These are phyloP conservation scores for Ictalurus punctatus DNA, from an alignment of 2,113 vertebrate species.

Conservation along the genomic window DNA sequence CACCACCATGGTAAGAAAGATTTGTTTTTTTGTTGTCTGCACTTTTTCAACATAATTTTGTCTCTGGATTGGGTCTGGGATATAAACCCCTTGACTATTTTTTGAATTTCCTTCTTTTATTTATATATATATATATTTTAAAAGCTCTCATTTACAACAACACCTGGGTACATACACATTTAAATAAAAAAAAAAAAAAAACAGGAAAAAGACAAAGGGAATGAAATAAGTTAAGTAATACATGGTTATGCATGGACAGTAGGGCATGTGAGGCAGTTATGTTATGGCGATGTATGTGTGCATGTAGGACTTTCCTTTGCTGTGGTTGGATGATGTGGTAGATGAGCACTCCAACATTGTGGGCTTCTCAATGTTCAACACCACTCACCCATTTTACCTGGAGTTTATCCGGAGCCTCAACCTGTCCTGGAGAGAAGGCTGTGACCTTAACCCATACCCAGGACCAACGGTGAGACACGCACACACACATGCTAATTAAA, in stretches of 20 bases:
- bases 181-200: not conserved
- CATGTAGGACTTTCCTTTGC: constrained; percentile 84
- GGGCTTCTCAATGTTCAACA: constrained; percentile 94
- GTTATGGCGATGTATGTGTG: not conserved
- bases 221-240: too few relatives aligned
- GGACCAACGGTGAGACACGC: constrained; percentile 81
- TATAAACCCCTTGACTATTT: too few relatives aligned
- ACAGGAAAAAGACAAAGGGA: not conserved
- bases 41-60: constrained; percentile 3
- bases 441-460: constrained; percentile 82
- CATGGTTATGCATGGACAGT: not conserved
- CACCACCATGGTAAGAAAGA: constrained; percentile 86
- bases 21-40: not conserved
- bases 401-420: constrained; percentile 93
- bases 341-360: constrained; percentile 88
- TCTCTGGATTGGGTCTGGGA: not conserved
- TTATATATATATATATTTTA: too few relatives aligned
- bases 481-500: not conserved
- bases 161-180: not conserved
- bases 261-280: not conserved
- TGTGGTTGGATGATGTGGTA: constrained; percentile 85
- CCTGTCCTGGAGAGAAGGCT: constrained; percentile 91
- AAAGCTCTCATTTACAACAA: not conserved
- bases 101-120: not conserved
- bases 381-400: constrained; percentile 87